phyloP scores from a whole-genome alignment of 37 sponge, comb jelly and placozoan genomes.

The Halisarca cf. caerulea region DNA sequence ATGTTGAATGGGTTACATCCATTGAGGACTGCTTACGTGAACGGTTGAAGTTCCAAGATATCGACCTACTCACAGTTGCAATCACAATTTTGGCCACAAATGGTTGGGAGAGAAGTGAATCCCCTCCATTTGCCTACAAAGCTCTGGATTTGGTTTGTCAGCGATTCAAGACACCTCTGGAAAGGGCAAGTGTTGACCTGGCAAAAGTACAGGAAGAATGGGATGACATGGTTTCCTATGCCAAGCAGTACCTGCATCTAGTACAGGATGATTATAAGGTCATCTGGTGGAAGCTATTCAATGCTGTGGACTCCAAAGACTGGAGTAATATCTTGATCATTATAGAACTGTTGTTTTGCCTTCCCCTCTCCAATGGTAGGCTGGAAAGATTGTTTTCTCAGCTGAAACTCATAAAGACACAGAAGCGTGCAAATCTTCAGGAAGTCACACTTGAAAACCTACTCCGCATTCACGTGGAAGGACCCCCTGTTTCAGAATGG shows the following conservation, averaged over 20 bases:
- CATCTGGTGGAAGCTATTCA: slow-evolving; percentile 76
- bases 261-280: slow-evolving; percentile 36
- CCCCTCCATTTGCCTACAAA: slow-evolving; percentile 39
- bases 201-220: slow-evolving; percentile 60
- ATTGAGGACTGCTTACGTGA: slow-evolving; percentile 41
- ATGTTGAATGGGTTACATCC: slow-evolving; percentile 18
- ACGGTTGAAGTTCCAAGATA: slow-evolving; percentile 45
- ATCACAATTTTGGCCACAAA: slow-evolving; percentile 65
- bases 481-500: slow-evolving; percentile 51
- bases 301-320: slow-evolving; percentile 28
- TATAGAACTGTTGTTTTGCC: slow-evolving; percentile 54
- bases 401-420: slow-evolving; percentile 51
- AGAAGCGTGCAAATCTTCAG: slow-evolving; percentile 11
- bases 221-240: slow-evolving; percentile 69
- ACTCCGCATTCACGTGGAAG: slow-evolving; percentile 53
- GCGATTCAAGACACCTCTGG: slow-evolving; percentile 38
- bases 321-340: slow-evolving; percentile 61
- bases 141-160: slow-evolving; percentile 34
- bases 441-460: slow-evolving; percentile 63
- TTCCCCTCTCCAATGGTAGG: slow-evolving; percentile 70
- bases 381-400: slow-evolving; percentile 59
- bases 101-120: slow-evolving; percentile 62
- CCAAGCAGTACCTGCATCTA: slow-evolving; percentile 59
- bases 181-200: slow-evolving; percentile 37
- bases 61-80: slow-evolving; percentile 42